phyloP scores from a whole-genome alignment of 2,888 invertebrate species.

The Cheilosia variabilis region DNA sequence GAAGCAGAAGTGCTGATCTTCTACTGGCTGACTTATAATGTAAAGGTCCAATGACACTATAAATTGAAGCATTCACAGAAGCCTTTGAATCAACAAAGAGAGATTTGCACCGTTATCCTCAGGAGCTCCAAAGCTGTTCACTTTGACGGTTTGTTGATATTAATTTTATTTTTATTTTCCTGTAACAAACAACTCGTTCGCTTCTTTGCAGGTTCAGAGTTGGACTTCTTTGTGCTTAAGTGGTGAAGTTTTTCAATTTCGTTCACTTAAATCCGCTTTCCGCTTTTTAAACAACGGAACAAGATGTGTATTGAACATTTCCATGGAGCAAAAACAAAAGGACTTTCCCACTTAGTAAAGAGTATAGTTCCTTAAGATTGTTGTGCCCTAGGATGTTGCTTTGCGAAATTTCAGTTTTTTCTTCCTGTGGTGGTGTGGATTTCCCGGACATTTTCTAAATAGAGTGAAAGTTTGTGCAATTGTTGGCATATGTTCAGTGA shows the following conservation, averaged over 20 bases:
- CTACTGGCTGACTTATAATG: background rate
- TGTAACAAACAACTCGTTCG: background rate
- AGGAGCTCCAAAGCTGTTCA: constrained; percentile 27
- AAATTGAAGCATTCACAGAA: background rate
- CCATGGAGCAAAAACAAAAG: constrained; percentile 15
- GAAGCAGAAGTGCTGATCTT: background rate
- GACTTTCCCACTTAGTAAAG: background rate
- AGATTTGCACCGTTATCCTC: background rate
- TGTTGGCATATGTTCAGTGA: background rate
- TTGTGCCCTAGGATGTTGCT: background rate
- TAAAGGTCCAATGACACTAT: background rate
- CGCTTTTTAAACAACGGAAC: constrained; percentile 31
- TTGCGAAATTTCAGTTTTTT: background rate
- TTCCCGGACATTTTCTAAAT: background rate
- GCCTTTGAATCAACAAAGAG: constrained; percentile 4
- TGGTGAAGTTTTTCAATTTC: constrained; percentile 59
- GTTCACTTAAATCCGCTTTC: constrained; percentile 49
- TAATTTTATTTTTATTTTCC: constrained; percentile 32
- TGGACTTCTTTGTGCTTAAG: constrained; percentile 20
- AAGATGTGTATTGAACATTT: constrained; percentile 32
- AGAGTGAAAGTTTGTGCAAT: background rate
- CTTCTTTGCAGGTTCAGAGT: constrained; percentile 13
- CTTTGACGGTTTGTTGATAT: constrained; percentile 48
- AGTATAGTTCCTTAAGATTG: background rate
- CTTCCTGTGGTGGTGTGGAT: background rate